Conservation (phyloP, 1,140 invertebrate species). For the Glossosoma conforme region DNA sequence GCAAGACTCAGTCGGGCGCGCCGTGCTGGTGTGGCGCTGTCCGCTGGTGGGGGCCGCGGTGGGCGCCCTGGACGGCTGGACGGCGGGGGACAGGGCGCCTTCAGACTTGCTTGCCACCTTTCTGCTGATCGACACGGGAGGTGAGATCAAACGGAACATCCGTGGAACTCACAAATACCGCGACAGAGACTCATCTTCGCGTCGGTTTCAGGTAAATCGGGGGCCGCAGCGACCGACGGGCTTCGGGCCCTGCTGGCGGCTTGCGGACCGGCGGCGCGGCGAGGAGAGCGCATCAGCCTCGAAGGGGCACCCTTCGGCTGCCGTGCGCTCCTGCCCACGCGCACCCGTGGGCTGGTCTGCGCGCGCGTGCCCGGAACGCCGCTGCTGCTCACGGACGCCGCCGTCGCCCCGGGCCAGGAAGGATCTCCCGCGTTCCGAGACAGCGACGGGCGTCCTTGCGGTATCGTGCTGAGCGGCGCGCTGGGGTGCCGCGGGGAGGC, state of each 20-base stretch:
- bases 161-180: too few species aligned
- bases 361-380: conserved; percentile 49
- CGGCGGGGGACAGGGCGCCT: too few species aligned
- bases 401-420: conserved; percentile 54
- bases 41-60: not conserved
- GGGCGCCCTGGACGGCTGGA: not conserved
- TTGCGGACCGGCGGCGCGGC: too few species aligned
- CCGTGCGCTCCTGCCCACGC: conserved; percentile 52
- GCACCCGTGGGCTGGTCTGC: conserved; percentile 53
- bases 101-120: too few species aligned
- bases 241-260: too few species aligned
- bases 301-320: conserved; percentile 48
- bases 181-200: too few species aligned
- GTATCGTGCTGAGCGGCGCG: conserved; percentile 53
- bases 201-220: too few species aligned
- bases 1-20: too few species aligned
- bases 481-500: conserved; percentile 58
- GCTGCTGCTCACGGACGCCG: conserved; percentile 55
- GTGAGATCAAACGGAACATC: too few species aligned
- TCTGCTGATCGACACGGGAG: too few species aligned
- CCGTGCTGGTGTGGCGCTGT: not conserved
- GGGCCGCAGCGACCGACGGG: too few species aligned
- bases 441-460: conserved; percentile 37
- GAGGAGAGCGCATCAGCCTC: conserved; percentile 36
- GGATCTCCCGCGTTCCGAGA: conserved; percentile 53